These are phyloP conservation scores for Euura saliciscinereae DNA, from an alignment of 1,140 invertebrate species.

Conservation along the genomic window DNA sequence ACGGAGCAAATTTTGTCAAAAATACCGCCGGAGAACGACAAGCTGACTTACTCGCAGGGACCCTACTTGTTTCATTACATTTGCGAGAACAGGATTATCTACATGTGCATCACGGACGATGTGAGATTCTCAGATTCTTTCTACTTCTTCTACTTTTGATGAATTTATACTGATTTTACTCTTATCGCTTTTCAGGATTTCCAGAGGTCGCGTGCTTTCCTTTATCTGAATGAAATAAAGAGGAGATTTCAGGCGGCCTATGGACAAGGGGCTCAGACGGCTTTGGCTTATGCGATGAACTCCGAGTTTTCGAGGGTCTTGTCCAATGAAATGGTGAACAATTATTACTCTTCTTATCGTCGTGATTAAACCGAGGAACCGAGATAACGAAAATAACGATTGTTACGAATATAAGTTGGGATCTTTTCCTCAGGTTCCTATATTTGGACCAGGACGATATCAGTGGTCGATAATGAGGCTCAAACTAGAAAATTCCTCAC, in stretches of 20 bases:
- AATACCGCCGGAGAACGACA: slow-evolving; percentile 85
- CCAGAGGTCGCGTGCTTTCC: slow-evolving; percentile 87
- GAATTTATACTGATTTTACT: neutral
- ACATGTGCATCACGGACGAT: slow-evolving; percentile 94
- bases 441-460: too few species aligned
- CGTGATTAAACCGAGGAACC: too few species aligned
- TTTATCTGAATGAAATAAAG: slow-evolving; percentile 90
- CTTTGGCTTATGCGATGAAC: slow-evolving; percentile 93
- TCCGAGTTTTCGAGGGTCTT: slow-evolving; percentile 87
- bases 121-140: slow-evolving; percentile 69
- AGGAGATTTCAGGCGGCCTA: slow-evolving; percentile 84
- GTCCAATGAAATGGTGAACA: slow-evolving; percentile 82
- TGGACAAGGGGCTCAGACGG: slow-evolving; percentile 80
- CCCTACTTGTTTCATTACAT: slow-evolving; percentile 93
- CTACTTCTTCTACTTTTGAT: too few species aligned
- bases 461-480: too few species aligned
- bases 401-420: too few species aligned
- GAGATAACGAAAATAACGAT: too few species aligned
- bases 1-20: slow-evolving; percentile 88
- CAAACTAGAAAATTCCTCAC: too few species aligned
- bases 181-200: slow-evolving; percentile 77
- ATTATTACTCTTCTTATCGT: too few species aligned
- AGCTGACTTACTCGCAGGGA: slow-evolving; percentile 90
- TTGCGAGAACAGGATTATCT: slow-evolving; percentile 84
- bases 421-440: too few species aligned